Evolutionary conservation across 2,113 vertebrate genomes (phyloP).

Genomic region (Taurulus bubalis): DNA sequence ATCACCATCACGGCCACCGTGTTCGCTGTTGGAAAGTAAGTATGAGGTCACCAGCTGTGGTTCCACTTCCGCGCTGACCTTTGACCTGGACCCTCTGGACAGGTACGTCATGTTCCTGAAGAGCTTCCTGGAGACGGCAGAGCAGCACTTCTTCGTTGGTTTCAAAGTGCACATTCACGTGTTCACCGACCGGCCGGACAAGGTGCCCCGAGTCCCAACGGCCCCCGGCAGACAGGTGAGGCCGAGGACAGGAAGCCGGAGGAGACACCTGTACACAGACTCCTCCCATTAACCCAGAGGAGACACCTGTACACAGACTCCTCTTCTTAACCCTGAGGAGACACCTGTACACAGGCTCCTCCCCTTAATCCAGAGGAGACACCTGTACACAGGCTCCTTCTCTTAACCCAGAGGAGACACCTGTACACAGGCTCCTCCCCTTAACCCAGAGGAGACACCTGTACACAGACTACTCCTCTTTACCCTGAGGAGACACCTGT

Average conservation of each 20-base stretch:
- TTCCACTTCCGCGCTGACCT: background rate
- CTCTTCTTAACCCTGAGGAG: background rate
- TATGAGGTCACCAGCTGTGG: background rate
- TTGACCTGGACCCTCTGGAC: conserved; percentile 4
- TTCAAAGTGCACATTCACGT: conserved; percentile 81
- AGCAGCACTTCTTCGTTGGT: conserved; percentile 82
- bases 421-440: background rate
- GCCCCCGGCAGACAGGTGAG: conserved; percentile 43
- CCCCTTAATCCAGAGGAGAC: too few relatives aligned
- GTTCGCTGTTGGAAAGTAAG: conserved; percentile 87
- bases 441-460: too few relatives aligned
- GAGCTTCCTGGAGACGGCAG: conserved; percentile 82
- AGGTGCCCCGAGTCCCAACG: conserved; percentile 60
- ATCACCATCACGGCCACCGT: conserved; percentile 82
- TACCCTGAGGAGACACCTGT: too few relatives aligned
- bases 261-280: too few relatives aligned
- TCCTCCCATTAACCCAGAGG: background rate
- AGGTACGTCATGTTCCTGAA: conserved; percentile 81
- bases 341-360: background rate
- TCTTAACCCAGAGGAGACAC: too few relatives aligned
- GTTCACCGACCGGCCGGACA: conserved; percentile 78
- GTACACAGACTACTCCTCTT: background rate
- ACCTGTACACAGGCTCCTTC: background rate
- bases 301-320: too few relatives aligned
- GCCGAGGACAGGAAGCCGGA: too few relatives aligned